Percentiles rank a stretch among this genome's conserved stretches.
These are phyloP conservation scores for Drosophila rubida DNA, from an alignment of 2,888 invertebrate genomes.

Conservation along the genomic window DNA sequence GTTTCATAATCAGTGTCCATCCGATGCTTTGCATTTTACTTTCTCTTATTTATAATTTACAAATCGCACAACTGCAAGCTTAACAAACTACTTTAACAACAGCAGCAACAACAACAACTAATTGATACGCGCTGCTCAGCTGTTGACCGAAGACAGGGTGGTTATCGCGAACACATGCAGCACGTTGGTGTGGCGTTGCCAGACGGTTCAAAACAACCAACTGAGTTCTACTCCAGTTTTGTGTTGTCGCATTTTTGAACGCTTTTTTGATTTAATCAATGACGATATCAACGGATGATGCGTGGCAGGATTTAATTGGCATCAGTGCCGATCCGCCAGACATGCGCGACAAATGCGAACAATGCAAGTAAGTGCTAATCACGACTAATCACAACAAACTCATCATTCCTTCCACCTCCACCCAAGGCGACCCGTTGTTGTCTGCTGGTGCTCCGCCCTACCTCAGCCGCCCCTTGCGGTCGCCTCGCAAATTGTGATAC, in stretches of 20 bases:
- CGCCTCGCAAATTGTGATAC: slow-evolving; percentile 90
- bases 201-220: slow-evolving; percentile 16
- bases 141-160: slow-evolving; percentile 43
- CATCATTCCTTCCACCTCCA: slow-evolving; percentile 54
- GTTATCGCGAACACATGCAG: slow-evolving; percentile 41
- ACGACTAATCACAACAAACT: background rate
- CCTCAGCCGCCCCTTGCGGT: slow-evolving; percentile 90
- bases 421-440: slow-evolving; percentile 91
- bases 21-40: slow-evolving; percentile 89
- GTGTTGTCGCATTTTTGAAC: slow-evolving; percentile 35
- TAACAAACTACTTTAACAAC: slow-evolving; percentile 55
- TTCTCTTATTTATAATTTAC: slow-evolving; percentile 53
- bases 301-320: slow-evolving; percentile 90
- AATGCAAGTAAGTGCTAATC: slow-evolving; percentile 88
- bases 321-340: slow-evolving; percentile 91
- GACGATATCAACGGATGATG: slow-evolving; percentile 81
- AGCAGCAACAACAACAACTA: slow-evolving; percentile 38
- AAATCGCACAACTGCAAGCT: slow-evolving; percentile 53
- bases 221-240: slow-evolving; percentile 9
- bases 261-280: slow-evolving; percentile 39
- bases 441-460: slow-evolving; percentile 96
- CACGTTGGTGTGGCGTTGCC: slow-evolving; percentile 54
- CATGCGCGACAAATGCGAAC: slow-evolving; percentile 88
- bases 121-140: slow-evolving; percentile 42
- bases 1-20: slow-evolving; percentile 89